Evolutionary conservation across 2,797 vertebrate genomes (phyloP).

Genomic region (Poeciliopsis paucimaculata): DNA sequence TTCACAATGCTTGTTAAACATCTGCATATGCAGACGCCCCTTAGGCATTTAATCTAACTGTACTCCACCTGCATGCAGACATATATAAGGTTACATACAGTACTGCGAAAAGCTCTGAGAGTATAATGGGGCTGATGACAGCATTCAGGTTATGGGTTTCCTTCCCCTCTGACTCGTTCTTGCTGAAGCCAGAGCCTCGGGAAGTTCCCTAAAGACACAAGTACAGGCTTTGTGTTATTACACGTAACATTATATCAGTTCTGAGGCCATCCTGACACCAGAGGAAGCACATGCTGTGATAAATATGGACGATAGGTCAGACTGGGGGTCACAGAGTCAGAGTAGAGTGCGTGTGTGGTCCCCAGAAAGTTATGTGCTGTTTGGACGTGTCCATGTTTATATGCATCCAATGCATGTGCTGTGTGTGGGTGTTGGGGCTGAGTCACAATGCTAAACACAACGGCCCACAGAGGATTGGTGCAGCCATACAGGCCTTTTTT

Average conservation of each 20-base stretch:
- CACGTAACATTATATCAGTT: slow-evolving; percentile 63
- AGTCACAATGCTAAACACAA: slow-evolving; percentile 68
- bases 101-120: slow-evolving; percentile 52
- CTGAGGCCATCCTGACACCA: slow-evolving; percentile 41
- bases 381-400: slow-evolving; percentile 44
- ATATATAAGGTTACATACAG: slow-evolving; percentile 44
- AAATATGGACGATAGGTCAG: slow-evolving; percentile 38
- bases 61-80: slow-evolving; percentile 47
- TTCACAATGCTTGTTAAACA: slow-evolving; percentile 39
- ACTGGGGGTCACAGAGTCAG: slow-evolving; percentile 55
- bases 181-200: slow-evolving; percentile 38
- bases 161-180: slow-evolving; percentile 37
- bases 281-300: slow-evolving; percentile 49
- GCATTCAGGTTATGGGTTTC: slow-evolving; percentile 56
- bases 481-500: slow-evolving; percentile 22
- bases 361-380: slow-evolving; percentile 39
- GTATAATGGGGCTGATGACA: slow-evolving; percentile 63
- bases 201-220: slow-evolving; percentile 63
- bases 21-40: slow-evolving; percentile 40
- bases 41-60: slow-evolving; percentile 37
- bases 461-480: slow-evolving; percentile 62
- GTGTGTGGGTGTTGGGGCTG: slow-evolving; percentile 64
- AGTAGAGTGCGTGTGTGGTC: slow-evolving; percentile 73
- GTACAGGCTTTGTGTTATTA: slow-evolving; percentile 66
- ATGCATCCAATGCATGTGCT: slow-evolving; percentile 49